These are phyloP conservation scores for Leptinotarsa lineolata DNA, from an alignment of 1,140 invertebrate species.

Conservation along the genomic window DNA sequence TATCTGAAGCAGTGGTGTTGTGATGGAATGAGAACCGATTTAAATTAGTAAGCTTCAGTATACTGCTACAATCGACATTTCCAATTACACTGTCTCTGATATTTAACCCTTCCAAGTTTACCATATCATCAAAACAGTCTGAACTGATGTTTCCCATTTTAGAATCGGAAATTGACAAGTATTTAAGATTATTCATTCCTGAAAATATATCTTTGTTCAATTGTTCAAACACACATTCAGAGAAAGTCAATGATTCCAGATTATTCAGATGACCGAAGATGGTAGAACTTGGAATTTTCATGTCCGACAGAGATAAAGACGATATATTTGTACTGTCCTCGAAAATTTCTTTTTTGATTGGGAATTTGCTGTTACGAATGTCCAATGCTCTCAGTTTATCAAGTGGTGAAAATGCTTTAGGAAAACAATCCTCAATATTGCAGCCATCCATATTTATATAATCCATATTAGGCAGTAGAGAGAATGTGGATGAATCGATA, in stretches of 20 bases:
- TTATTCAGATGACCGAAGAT: neutral
- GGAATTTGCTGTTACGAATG: slow-evolving; percentile 7
- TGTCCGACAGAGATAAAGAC: neutral
- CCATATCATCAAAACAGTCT: neutral
- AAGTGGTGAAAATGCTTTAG: neutral
- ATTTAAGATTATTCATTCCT: neutral
- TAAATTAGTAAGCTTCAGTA: neutral
- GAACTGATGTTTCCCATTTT: neutral
- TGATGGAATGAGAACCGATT: slow-evolving; percentile 13
- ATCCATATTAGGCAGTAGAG: slow-evolving; percentile 5
- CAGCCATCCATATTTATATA: slow-evolving; percentile 5
- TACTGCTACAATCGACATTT: neutral
- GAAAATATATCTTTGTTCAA: slow-evolving; percentile 11
- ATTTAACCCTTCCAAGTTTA: slow-evolving; percentile 1
- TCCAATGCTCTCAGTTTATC: slow-evolving; percentile 13
- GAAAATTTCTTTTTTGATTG: neutral
- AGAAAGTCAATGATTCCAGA: slow-evolving; percentile 4
- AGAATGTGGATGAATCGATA: slow-evolving; percentile 5
- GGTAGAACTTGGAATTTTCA: neutral
- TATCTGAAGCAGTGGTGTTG: slow-evolving; percentile 4
- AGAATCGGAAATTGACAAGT: slow-evolving; percentile 5
- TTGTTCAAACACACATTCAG: neutral
- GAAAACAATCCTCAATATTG: slow-evolving; percentile 6
- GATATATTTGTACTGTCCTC: slow-evolving; percentile 11
- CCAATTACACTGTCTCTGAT: slow-evolving; percentile 16